phyloP scores from a whole-genome alignment of 2,113 vertebrate species.

The Tringa solitaria region DNA sequence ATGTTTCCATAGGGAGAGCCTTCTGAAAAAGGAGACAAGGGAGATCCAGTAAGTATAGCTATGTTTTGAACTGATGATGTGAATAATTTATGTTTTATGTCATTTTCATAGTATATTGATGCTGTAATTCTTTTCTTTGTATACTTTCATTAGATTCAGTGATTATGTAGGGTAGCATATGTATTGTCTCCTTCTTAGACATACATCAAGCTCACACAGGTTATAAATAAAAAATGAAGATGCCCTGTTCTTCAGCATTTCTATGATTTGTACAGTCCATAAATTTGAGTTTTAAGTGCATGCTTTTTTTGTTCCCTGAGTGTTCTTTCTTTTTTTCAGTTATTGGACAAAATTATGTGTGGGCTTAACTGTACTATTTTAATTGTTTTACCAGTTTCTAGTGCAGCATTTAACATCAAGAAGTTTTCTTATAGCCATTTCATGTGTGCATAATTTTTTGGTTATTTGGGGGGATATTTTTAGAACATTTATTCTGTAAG shows the following conservation, averaged over 20 bases:
- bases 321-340: background rate
- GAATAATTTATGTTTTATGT: background rate
- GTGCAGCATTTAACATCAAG: background rate
- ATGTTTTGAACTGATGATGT: background rate
- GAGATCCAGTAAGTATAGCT: slow-evolving; percentile 80
- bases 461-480: background rate
- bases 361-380: background rate
- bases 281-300: background rate
- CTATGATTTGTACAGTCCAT: background rate
- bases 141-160: background rate
- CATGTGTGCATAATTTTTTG: background rate
- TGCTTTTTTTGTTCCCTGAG: fast-evolving
- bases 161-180: background rate
- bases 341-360: background rate
- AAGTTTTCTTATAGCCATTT: background rate
- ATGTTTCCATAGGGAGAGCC: slow-evolving; percentile 58
- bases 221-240: background rate
- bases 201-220: background rate
- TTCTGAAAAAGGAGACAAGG: slow-evolving; percentile 83
- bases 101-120: background rate
- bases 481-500: background rate
- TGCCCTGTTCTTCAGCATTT: background rate
- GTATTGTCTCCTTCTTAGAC: background rate
- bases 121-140: background rate
- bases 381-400: background rate